Evolutionary conservation across 2,888 invertebrate species (phyloP), one percentile per base, ranked within the genome.

Genomic region (Chironomus tentans): DNA sequence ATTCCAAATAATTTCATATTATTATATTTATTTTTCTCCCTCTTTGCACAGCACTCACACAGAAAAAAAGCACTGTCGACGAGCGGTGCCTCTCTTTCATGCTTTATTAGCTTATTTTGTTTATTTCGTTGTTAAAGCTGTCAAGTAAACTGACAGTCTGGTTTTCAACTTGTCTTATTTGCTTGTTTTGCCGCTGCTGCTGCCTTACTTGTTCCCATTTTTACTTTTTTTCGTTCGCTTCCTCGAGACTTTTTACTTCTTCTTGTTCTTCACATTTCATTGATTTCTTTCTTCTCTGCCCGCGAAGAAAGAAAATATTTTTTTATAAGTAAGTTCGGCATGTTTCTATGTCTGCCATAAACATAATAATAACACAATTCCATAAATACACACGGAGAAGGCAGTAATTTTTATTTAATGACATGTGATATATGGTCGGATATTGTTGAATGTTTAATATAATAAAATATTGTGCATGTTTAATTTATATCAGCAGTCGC

Each of bases 51-150:
- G n/a, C 38, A 38, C 38, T 38, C 10, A 38, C 38, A 38, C 38
- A 38, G 38, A 38, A 38, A 4, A 38, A 38, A 28, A 5, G 38
- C 10, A 38, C 38, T 38, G 70, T 24, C 50, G 70, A n/a, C 56
- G 24, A 56, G 71, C 65, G 65, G 65, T 65, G 65, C 21, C 12
- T 56, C 15, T 18, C 56, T 21, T 50, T 50, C 28, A 56, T 28
- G 47, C 28, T 56, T 71, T 71, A 71, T 71, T 71, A 71, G 71
- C 61, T 71, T 46, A 71, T 71, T 71, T 71, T 71, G 71, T 71
- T 71, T 71, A 61, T 71, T 71, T 71, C 71, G 71, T 71, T 71
- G 71, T 71, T 71, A 71, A 56, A 71, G 50, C 71, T 71, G 71
- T 71, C 71, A 71, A 56, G 71, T n/a, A 21, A 56, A 71, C 71